Base-by-base conservation (phyloP, 2,888 invertebrate genomes). In the Plemyria rubiginata region DNA sequence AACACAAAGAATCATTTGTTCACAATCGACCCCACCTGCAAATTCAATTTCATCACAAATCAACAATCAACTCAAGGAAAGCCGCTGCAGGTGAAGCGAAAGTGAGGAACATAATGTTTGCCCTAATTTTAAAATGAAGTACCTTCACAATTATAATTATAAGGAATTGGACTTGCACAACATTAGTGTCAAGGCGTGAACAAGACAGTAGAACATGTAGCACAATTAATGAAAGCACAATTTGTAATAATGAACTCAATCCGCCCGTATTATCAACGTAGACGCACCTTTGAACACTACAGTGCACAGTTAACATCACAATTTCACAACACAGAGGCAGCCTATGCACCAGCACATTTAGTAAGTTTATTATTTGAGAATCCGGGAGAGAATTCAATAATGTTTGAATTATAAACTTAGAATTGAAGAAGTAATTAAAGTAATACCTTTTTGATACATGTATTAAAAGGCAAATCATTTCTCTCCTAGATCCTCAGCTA, bases 261-360 rank as follows among this genome's bases (percentile, higher is more conserved):
- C 16, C 9, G 16, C 2, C 9, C 16, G 4, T 13, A 43, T n/a
- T 32, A 40, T 7, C 22, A 16, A 54, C 15, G 12, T 22, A 22
- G 22, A 22, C 29, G 8, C 41, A 48, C 49, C 15, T 49, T 13
- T 29, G 13, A 9, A 41, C 29, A 6, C 46, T 8, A 38, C 32
- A 55, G 15, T 38, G n/a, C 50, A 43, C 43, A 50, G n/a, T 54
- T 46, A 52, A 55, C 53, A 43, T 54, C 15, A 53, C 36, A 46
- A 15, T 4, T 43, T 13, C 29, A 57, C 51, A 58, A 45, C 52
- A 54, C 54, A 54, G 36, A 55, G 60, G 54, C 45, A 60, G 28
- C 54, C 29, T 58, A 22, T 38, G 36, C 9, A 43, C 5, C 13
- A 28, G 60, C 60, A 54, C 45, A 55, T 45, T 15, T 32, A 40